Base-by-base conservation (phyloP, 2,888 invertebrate species). In the Pecten maximus region DNA sequence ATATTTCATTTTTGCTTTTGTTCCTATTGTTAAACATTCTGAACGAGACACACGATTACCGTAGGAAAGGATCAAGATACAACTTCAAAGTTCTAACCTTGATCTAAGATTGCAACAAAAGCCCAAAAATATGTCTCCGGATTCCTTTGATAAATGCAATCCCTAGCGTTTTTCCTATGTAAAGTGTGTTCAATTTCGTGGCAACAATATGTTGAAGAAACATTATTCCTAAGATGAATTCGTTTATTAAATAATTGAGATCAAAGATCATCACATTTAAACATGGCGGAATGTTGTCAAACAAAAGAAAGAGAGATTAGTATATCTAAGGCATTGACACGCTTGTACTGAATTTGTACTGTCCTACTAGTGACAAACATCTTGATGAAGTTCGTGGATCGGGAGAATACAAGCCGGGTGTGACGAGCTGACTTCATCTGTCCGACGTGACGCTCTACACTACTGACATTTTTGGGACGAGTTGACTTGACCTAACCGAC, bases 221-320 rank as follows among this genome's bases (percentile, higher is more conserved):
- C 74, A 28, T 28, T 74, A 74, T 35, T 74, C 74, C 74, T 74
- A 12, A 74, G 35, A 16, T 15, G 35, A 35, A 28, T 74, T 35
- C 12, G 35, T 74, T 74, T 74, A 35, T 74, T 74, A 74, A 74
- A 74, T 74, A 74, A 74, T 74, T 35, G 12, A 10, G 74, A 35
- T 74, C 35, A 74, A 74, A 74, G 28, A 35, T 74, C 74, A 35
- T 74, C 74, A 74, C 35, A 74, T 74, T 28, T 10, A 74, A 74
- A 74, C 74, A 74, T 74, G 74, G 74, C 74, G 74, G 74, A 74
- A 74, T 74, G 74, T 35, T 74, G 74, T 35, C 6, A 74, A 35
- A 28, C 28, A 74, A 74, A 74, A 35, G 28, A 28, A 74, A 2
- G 8, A 23, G 28, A 74, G 74, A 35, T 74, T 2, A 74, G 35